Evolutionary conservation across 2,797 vertebrate genomes (phyloP).

Genomic region (Poecile montanus): DNA sequence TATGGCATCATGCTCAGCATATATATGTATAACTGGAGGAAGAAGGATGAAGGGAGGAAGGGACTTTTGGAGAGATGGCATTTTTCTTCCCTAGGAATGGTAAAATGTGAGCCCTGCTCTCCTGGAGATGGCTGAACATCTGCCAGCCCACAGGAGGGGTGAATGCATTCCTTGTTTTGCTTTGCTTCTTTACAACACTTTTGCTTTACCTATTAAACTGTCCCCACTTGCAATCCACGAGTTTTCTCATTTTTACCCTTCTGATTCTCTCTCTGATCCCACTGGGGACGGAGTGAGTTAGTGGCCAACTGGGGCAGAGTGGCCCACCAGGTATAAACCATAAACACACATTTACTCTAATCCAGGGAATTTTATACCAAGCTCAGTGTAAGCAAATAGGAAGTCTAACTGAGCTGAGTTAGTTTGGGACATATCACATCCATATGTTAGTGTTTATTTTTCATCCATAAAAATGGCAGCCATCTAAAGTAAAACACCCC

Average conservation of each 20-base stretch:
- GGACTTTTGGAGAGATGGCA: rapidly evolving
- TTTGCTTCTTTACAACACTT: neutral
- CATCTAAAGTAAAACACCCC: neutral
- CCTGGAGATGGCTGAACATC: neutral
- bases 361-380: neutral
- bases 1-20: too few species aligned
- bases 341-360: neutral
- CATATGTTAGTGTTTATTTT: neutral
- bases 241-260: neutral
- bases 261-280: neutral
- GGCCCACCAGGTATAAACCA: neutral
- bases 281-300: neutral
- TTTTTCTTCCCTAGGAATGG: rapidly evolving
- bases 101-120: neutral
- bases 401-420: neutral
- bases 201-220: neutral
- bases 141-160: neutral
- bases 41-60: neutral
- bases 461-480: neutral
- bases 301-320: neutral
- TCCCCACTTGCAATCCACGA: neutral
- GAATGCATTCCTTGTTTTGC: neutral
- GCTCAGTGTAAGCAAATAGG: neutral
- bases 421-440: neutral
- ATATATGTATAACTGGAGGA: neutral